These are phyloP conservation scores for roundworm (Caenorhabditis elegans) DNA, from an alignment of 1,140 invertebrate species.

Conservation along the genomic window DNA sequence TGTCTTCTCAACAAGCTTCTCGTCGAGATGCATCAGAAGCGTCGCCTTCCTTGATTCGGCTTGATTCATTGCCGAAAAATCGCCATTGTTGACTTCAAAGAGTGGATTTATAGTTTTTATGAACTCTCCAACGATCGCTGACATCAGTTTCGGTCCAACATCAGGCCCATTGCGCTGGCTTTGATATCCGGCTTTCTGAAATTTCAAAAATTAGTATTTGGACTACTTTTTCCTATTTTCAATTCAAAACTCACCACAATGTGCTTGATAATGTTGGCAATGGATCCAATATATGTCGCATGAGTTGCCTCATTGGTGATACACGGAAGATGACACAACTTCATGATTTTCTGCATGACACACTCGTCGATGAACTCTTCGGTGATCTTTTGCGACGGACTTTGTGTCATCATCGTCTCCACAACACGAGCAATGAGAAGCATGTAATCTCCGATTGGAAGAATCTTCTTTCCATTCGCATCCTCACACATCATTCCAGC, in stretches of 20 bases:
- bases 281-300: not conserved
- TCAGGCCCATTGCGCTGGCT: not conserved
- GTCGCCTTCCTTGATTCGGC: not conserved
- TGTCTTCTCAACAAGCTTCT: not conserved
- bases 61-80: not conserved
- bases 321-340: constrained; percentile 20
- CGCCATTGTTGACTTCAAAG: not conserved
- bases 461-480: not conserved
- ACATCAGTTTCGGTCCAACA: not conserved
- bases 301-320: constrained; percentile 5
- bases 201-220: not conserved
- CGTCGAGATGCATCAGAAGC: not conserved
- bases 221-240: no score
- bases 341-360: constrained; percentile 34
- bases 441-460: constrained; percentile 48
- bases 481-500: constrained; percentile 9
- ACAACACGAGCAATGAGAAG: constrained; percentile 32
- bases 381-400: not conserved
- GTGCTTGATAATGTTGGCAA: constrained; percentile 33
- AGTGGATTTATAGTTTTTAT: not conserved
- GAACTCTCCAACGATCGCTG: not conserved
- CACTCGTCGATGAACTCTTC: constrained; percentile 18
- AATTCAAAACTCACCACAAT: constrained; percentile 32
- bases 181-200: constrained; percentile 17
- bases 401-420: not conserved